These are phyloP conservation scores for Tetraodon nigroviridis DNA, from an alignment of 2,113 vertebrate genomes.

Conservation along the genomic window DNA sequence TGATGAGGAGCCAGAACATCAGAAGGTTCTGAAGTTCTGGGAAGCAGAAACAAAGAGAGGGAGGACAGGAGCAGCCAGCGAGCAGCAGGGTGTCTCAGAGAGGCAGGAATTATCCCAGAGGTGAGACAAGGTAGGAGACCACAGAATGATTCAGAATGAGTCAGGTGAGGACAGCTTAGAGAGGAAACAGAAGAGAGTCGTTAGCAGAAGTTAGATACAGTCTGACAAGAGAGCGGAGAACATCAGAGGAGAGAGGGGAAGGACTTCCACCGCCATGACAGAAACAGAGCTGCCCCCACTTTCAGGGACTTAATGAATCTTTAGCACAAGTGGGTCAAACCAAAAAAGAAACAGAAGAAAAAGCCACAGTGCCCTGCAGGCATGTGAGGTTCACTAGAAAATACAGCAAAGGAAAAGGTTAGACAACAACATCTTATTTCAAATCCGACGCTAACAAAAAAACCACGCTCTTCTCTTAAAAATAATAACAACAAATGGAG, in stretches of 20 bases:
- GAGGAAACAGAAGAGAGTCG: constrained; percentile 58
- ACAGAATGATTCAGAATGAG: constrained; percentile 58
- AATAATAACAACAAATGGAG: no score
- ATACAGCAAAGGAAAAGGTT: constrained; percentile 35
- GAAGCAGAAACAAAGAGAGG: constrained; percentile 19
- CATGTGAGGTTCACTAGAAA: constrained; percentile 26
- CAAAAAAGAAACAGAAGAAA: not conserved
- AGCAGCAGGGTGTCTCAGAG: constrained; percentile 25
- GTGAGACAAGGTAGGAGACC: constrained; percentile 31
- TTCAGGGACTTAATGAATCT: constrained; percentile 17
- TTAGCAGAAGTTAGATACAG: constrained; percentile 54
- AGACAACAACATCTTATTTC: not conserved
- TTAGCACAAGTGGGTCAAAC: constrained; percentile 5
- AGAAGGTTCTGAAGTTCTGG: constrained; percentile 14
- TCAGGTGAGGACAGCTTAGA: constrained; percentile 56
- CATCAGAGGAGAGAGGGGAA: constrained; percentile 3
- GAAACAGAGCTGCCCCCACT: constrained; percentile 12
- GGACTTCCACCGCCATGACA: constrained; percentile 4
- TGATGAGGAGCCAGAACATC: constrained; percentile 27
- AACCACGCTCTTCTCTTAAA: no score
- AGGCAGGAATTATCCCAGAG: constrained; percentile 38
- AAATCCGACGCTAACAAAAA: no score
- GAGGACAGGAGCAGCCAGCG: constrained; percentile 5
- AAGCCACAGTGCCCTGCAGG: constrained; percentile 11
- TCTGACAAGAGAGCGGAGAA: constrained; percentile 29